Base-by-base conservation (phyloP, 35 echinoderm and acorn worm genomes). In the Heliocidaris tuberculata region DNA sequence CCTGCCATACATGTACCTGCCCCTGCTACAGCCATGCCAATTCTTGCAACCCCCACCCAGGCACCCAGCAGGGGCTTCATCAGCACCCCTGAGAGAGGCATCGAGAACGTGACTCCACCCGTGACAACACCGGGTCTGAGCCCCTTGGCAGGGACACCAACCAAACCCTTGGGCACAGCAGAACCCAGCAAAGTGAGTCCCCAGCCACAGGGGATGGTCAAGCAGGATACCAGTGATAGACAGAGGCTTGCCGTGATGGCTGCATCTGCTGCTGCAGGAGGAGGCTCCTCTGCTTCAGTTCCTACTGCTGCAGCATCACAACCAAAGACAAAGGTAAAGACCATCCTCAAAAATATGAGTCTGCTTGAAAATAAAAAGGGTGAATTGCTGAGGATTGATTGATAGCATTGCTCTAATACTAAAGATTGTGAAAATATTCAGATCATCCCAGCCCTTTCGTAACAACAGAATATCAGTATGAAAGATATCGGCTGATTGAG, bases 51-150 rank as follows among this genome's bases (percentile, higher is more conserved):
- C 31, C 65, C 87, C 2, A 31, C 31, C 87, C 87, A 89, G 47
- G 87, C 4, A 24, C 87, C 87, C 65, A 78, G 7, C 65, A 89
- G 87, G 32, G 30, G 31, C 87, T 42, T 48, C 87, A 9, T 93
- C 91, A 50, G 11, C 91, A 93, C 49, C 48, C 50, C 91, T 56
- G 91, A 93, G 11, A 93, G 91, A n/a, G 91, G 91, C 29, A 59
- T 59, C 31, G 91, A 93, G 47, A 93, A 93, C 24, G 47, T 59
- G 91, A 93, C 91, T 93, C 91, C 91, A 16, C 50, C 91, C 48
- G 11, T 48, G 31, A 21, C 29, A 7, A 93, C 47, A 13, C 91
- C 91, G 2, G 47, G 47, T n/a, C 15, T 15, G 87, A 89, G 87
- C 32, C 8, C 21, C 65, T 78, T n/a, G 6, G 27, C 65, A 27